These are phyloP conservation scores for Microcebus lehilahytsara DNA, from an alignment of 2,113 vertebrate species.

Conservation along the genomic window DNA sequence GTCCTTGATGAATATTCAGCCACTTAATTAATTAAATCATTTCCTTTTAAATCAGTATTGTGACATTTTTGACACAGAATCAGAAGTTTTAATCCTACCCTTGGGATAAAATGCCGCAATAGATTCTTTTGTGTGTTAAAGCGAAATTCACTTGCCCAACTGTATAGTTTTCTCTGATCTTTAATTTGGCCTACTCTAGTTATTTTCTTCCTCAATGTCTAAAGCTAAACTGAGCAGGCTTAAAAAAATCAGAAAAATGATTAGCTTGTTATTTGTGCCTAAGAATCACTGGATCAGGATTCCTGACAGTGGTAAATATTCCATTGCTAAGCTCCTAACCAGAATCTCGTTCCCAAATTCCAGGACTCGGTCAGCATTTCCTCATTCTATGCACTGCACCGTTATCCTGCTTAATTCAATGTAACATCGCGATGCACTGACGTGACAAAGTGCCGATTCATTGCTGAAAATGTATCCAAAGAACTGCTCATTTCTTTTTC, in stretches of 20 bases:
- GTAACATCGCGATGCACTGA: slow-evolving; percentile 43
- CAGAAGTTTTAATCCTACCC: background rate
- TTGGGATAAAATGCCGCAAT: background rate
- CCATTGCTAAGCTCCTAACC: slow-evolving; percentile 39
- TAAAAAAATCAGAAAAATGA: background rate
- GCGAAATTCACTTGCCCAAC: background rate
- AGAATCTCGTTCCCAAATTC: slow-evolving; percentile 46
- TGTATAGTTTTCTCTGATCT: background rate
- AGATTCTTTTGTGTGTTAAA: background rate
- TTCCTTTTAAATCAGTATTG: background rate
- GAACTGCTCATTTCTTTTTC: background rate
- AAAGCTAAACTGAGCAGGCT: background rate
- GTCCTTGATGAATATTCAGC: background rate
- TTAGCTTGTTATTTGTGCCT: background rate
- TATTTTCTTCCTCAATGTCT: background rate
- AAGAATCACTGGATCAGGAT: background rate
- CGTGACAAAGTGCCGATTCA: slow-evolving; percentile 43
- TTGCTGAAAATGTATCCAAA: background rate
- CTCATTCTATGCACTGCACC: slow-evolving; percentile 27
- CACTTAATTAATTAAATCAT: background rate
- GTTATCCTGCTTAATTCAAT: slow-evolving; percentile 62
- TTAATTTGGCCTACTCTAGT: background rate
- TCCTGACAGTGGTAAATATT: background rate
- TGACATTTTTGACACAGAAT: too few species aligned
- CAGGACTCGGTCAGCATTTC: slow-evolving; percentile 28